phyloP scores from a whole-genome alignment of 2,113 vertebrate species.

The Stigmatopora nigra region DNA sequence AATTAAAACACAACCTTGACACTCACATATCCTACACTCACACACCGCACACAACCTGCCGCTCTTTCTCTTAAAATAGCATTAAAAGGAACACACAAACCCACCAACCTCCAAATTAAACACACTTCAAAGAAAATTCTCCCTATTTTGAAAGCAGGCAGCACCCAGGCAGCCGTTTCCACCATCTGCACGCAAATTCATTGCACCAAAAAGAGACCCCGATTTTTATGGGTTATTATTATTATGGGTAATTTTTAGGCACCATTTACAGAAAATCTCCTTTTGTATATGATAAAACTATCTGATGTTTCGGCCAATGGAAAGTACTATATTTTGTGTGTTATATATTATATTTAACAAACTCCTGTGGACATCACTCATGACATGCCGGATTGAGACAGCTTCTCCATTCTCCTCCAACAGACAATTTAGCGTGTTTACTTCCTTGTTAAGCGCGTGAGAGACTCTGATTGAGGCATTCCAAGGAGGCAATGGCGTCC shows the following conservation, averaged over 20 bases:
- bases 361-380: slow-evolving; percentile 24
- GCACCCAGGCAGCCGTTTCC: slow-evolving; percentile 39
- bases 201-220: slow-evolving; percentile 37
- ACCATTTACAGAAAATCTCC: neutral
- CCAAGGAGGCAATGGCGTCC: slow-evolving; percentile 57
- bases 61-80: slow-evolving; percentile 66
- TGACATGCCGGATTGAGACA: slow-evolving; percentile 34
- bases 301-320: neutral
- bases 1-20: slow-evolving; percentile 68
- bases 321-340: slow-evolving; percentile 1
- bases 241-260: slow-evolving; percentile 27
- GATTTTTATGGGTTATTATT: too few relatives aligned
- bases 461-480: slow-evolving; percentile 57
- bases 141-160: slow-evolving; percentile 50
- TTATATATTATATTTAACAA: slow-evolving; percentile 11
- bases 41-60: slow-evolving; percentile 47
- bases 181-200: slow-evolving; percentile 38
- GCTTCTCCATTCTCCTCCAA: slow-evolving; percentile 43
- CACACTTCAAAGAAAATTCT: slow-evolving; percentile 61
- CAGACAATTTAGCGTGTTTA: slow-evolving; percentile 69
- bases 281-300: neutral
- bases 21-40: slow-evolving; percentile 31
- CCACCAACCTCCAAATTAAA: slow-evolving; percentile 60
- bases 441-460: slow-evolving; percentile 67
- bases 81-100: slow-evolving; percentile 58